These are phyloP conservation scores for Hydropsyche betteni DNA, from an alignment of 2,888 invertebrate genomes.

Conservation along the genomic window DNA sequence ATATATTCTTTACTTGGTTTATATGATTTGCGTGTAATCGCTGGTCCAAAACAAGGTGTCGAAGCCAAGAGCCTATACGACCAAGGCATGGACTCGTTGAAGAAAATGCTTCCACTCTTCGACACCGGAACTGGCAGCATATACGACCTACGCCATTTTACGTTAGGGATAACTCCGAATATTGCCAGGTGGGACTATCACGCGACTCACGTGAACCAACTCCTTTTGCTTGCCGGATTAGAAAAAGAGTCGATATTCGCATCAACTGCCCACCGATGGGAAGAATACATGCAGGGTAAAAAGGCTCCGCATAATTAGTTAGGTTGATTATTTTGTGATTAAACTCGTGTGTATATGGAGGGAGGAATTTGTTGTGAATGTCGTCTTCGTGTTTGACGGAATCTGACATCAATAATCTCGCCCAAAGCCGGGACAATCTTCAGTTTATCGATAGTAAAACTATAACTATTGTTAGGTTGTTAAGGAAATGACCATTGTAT, in stretches of 20 bases:
- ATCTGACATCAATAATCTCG: background rate
- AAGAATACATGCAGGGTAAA: slow-evolving; percentile 95
- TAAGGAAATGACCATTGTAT: slow-evolving; percentile 21
- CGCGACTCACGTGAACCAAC: slow-evolving; percentile 96
- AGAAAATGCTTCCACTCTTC: slow-evolving; percentile 86
- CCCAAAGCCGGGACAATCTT: slow-evolving; percentile 31
- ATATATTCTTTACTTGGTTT: slow-evolving; percentile 96
- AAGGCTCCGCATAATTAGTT: slow-evolving; percentile 89
- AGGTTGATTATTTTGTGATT: slow-evolving; percentile 5
- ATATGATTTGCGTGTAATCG: slow-evolving; percentile 90
- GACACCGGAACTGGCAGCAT: slow-evolving; percentile 96
- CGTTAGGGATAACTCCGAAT: slow-evolving; percentile 89
- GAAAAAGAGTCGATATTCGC: slow-evolving; percentile 83
- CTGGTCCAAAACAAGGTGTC: slow-evolving; percentile 73
- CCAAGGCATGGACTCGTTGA: slow-evolving; percentile 87
- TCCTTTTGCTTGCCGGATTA: slow-evolving; percentile 86
- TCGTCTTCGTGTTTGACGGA: no score
- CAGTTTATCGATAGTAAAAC: slow-evolving; percentile 8
- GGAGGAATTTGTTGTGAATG: no score
- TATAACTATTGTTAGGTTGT: slow-evolving; percentile 1
- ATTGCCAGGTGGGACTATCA: slow-evolving; percentile 99
- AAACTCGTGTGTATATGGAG: background rate
- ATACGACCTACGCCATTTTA: slow-evolving; percentile 95
- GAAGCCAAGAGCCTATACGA: slow-evolving; percentile 81
- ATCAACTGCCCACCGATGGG: slow-evolving; percentile 90